Conservation (phyloP, 2,888 invertebrate species). For the Gasteruption jaculator region DNA sequence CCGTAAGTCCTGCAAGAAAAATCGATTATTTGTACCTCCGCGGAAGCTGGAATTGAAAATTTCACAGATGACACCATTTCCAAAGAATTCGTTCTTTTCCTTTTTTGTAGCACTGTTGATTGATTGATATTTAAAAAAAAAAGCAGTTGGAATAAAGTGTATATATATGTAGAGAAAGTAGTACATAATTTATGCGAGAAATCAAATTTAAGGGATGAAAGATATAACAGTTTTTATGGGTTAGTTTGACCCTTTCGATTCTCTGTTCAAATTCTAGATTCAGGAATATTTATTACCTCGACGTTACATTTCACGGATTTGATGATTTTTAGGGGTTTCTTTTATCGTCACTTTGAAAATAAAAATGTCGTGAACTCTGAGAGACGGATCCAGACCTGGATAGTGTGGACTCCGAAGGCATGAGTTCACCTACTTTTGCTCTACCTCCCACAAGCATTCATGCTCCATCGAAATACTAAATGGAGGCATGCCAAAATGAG, state of each 20-base stretch:
- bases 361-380: constrained; percentile 61
- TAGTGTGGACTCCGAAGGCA: constrained; percentile 78
- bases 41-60: too few relatives aligned
- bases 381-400: constrained; percentile 71
- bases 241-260: too few relatives aligned
- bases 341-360: not conserved
- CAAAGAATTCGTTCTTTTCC: too few relatives aligned
- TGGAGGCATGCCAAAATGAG: constrained; percentile 75
- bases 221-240: too few relatives aligned
- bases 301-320: too few relatives aligned
- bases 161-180: too few relatives aligned
- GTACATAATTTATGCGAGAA: too few relatives aligned
- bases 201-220: too few relatives aligned
- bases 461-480: constrained; percentile 61
- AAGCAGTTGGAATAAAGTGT: not conserved
- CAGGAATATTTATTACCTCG: too few relatives aligned
- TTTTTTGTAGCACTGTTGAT: too few relatives aligned
- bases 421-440: constrained; percentile 58
- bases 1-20: constrained; percentile 38
- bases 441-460: constrained; percentile 74
- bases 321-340: not conserved
- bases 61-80: too few relatives aligned
- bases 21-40: not conserved
- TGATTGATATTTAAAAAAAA: not conserved
- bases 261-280: too few relatives aligned